A percentile compares a stretch with the other conserved stretches of the same genome.
Conservation (phyloP, 2,113 vertebrate species). For the Tachycineta bicolor region DNA sequence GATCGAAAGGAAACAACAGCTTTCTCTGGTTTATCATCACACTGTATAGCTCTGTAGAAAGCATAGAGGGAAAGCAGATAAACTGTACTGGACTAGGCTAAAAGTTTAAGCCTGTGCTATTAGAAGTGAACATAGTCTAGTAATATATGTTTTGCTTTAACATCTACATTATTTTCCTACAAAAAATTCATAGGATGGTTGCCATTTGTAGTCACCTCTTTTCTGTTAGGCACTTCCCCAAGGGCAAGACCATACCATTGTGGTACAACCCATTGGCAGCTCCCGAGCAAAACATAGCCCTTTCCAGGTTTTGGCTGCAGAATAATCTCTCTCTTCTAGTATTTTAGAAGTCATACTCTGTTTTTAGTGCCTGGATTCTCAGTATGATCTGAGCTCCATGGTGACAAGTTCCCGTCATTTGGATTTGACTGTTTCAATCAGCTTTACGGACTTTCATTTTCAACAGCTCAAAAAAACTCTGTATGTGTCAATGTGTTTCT, state of each 20-base stretch:
- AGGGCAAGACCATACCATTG: neutral
- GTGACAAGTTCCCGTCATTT: neutral
- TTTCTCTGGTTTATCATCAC: neutral
- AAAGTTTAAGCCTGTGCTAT: neutral
- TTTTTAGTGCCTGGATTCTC: neutral
- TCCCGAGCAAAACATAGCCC: neutral
- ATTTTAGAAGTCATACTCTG: neutral
- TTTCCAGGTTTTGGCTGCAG: neutral
- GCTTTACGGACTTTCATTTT: neutral
- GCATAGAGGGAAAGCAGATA: neutral
- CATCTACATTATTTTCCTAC: neutral
- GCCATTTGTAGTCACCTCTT: neutral
- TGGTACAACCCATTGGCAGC: neutral
- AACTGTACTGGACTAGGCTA: fast-evolving
- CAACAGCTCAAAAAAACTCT: neutral
- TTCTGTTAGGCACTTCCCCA: neutral
- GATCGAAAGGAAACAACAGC: neutral
- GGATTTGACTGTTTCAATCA: neutral
- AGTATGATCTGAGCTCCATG: neutral
- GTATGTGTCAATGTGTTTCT: neutral
- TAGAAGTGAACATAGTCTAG: neutral
- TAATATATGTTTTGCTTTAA: neutral
- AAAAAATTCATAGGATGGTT: neutral
- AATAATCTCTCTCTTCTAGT: neutral
- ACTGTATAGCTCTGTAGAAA: neutral